These are phyloP conservation scores for Drosophila nasuta DNA, from an alignment of 1,140 invertebrate genomes.

Conservation along the genomic window DNA sequence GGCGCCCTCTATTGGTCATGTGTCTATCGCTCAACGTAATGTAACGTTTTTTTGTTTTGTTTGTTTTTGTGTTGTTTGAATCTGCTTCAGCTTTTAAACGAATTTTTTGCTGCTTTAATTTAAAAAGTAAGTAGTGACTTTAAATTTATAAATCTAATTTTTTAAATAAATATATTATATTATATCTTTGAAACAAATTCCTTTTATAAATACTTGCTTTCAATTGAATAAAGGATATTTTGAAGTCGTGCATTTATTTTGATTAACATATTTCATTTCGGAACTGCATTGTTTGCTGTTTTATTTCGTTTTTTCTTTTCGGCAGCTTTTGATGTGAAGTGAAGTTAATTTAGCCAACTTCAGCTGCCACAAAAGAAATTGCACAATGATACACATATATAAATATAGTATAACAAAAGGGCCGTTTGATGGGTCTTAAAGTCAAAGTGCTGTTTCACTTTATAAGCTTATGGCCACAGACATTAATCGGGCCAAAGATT, in stretches of 20 bases:
- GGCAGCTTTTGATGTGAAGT: conserved; percentile 74
- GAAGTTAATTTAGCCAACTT: conserved; percentile 75
- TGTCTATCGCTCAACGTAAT: no score
- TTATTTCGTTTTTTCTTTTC: conserved; percentile 56
- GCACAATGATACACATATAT: conserved; percentile 50
- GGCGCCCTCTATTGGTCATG: no score
- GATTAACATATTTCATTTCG: conserved; percentile 16
- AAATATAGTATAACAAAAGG: conserved; percentile 25
- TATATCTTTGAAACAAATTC: no score
- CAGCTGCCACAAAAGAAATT: conserved; percentile 64
- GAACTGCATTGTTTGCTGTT: conserved; percentile 38
- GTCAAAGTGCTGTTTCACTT: conserved; percentile 24
- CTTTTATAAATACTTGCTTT: no score
- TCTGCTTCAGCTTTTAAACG: no score
- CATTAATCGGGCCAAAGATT: conserved; percentile 15
- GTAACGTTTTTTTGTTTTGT: conserved; percentile 9
- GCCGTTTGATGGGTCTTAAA: conserved; percentile 37
- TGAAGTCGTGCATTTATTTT: neutral
- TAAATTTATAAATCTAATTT: no score
- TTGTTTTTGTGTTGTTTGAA: neutral
- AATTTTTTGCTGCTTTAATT: no score
- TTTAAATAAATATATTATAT: no score
- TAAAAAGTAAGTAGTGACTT: no score
- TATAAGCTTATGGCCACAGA: conserved; percentile 20
- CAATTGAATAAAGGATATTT: neutral